Base-by-base conservation (phyloP, 2,888 invertebrate genomes). In the Timandra comae region DNA sequence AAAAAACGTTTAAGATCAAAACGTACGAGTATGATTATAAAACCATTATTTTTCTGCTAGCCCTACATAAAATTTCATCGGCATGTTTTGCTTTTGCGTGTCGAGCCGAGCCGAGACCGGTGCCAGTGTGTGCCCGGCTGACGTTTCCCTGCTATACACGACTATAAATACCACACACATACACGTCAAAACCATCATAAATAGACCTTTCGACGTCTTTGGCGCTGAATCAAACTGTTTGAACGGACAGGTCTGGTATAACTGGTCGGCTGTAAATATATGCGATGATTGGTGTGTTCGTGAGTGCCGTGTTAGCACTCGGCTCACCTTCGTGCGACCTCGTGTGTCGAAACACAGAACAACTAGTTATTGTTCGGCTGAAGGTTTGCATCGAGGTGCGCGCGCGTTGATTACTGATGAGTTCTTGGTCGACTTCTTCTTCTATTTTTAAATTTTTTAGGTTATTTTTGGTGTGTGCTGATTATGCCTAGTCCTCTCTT, bases 331-430 rank as follows among this genome's bases (percentile, higher is more conserved):
- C 81, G 75, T 53, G 57, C 79, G 84, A 85, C 84, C 16, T 16
- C 16, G 16, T 3, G 77, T 79, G 74, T 82, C 80, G 72, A 79
- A n/a, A n/a, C 79, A 79, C 58, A 49, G 56, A 52, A 68, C 68
- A 66, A 68, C 71, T 72, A 72, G 72, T 74, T 76, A 81, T 80
- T 81, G 82, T 81, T 79, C 72, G 63, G 57, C 66, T 63, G 76
- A 75, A 75, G 78, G 79, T 75, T 75, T 63, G 75, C 66, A 60
- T 43, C 63, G 66, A 45, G 54, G 52, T 56, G 71, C 74, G 77
- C 78, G 78, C 63, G 81, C 69, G 74, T 62, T 53, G 82, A 65
- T 70, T 82, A 80, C 78, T 77, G 78, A 84, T 82, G 79, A 80
- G 78, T 57, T 56, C n/a, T n/a, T 50, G 40, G 44, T 36, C 43